A percentile compares a stretch with the other conserved stretches of the same genome.
phyloP scores from a whole-genome alignment of 2,113 vertebrate genomes.

The Onychostruthus taczanowskii region DNA sequence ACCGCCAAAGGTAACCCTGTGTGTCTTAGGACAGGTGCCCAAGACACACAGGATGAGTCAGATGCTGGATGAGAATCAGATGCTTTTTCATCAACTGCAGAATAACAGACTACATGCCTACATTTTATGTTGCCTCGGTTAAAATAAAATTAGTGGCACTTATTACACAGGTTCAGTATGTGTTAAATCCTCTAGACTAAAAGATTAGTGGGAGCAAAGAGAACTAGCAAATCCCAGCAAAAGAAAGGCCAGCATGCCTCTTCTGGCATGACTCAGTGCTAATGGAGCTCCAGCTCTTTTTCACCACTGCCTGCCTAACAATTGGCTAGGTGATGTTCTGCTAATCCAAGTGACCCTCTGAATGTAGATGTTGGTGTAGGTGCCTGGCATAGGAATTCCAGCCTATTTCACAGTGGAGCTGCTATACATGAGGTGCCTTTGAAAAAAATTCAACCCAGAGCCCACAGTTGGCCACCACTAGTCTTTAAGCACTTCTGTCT shows the following conservation, averaged over 20 bases:
- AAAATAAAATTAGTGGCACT: neutral
- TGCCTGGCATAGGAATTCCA: neutral
- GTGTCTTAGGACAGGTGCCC: neutral
- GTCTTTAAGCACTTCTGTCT: neutral
- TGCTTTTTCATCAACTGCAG: neutral
- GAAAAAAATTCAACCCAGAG: neutral
- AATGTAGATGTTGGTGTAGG: neutral
- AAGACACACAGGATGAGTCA: neutral
- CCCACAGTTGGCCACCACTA: neutral
- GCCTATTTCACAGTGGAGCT: neutral
- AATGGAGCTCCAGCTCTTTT: neutral
- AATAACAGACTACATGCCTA: neutral
- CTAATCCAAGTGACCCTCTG: neutral
- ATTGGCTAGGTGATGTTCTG: neutral
- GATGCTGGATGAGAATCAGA: neutral
- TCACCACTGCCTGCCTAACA: neutral
- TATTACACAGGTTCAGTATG: neutral
- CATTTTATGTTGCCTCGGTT: neutral
- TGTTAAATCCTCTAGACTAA: neutral
- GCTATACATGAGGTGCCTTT: neutral
- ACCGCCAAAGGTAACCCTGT: neutral
- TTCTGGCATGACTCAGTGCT: neutral
- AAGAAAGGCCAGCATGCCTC: neutral
- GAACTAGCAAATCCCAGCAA: neutral
- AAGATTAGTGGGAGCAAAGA: neutral